Conservation (phyloP, 1,140 invertebrate genomes). For the Drosophila seguyi region DNA sequence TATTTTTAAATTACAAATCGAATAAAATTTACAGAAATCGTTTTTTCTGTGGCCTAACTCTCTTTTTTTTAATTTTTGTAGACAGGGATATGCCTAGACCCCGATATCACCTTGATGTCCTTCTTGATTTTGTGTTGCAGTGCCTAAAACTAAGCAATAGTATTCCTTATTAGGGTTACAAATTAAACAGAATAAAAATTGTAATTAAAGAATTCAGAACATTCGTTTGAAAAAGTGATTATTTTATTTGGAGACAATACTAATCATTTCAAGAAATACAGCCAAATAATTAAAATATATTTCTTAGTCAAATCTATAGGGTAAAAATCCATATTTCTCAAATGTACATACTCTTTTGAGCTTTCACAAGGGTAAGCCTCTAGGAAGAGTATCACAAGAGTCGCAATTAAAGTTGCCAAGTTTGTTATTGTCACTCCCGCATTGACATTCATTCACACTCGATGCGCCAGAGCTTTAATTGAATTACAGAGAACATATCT, state of each 20-base stretch:
- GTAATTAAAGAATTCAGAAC: too few relatives aligned
- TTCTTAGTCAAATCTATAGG: neutral
- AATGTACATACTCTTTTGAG: neutral
- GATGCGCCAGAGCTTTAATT: conserved; percentile 34
- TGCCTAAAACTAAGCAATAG: neutral
- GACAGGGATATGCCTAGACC: too few relatives aligned
- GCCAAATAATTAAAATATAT: neutral
- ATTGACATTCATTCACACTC: conserved; percentile 43
- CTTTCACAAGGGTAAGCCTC: neutral
- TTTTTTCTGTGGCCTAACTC: too few relatives aligned
- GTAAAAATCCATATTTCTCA: neutral
- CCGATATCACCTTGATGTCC: too few relatives aligned
- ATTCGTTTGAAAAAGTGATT: neutral
- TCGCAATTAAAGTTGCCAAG: neutral
- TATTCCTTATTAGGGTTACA: too few relatives aligned
- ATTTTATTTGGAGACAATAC: neutral
- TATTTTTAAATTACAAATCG: too few relatives aligned
- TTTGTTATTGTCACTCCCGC: conserved; percentile 32
- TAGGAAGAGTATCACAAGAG: neutral
- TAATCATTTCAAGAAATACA: neutral
- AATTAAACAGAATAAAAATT: too few relatives aligned
- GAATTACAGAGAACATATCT: conserved; percentile 40
- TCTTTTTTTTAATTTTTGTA: too few relatives aligned
- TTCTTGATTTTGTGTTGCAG: too few relatives aligned
- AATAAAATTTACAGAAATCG: too few relatives aligned